phyloP scores from a whole-genome alignment of 1,140 invertebrate species.

The Hetaerina americana region DNA sequence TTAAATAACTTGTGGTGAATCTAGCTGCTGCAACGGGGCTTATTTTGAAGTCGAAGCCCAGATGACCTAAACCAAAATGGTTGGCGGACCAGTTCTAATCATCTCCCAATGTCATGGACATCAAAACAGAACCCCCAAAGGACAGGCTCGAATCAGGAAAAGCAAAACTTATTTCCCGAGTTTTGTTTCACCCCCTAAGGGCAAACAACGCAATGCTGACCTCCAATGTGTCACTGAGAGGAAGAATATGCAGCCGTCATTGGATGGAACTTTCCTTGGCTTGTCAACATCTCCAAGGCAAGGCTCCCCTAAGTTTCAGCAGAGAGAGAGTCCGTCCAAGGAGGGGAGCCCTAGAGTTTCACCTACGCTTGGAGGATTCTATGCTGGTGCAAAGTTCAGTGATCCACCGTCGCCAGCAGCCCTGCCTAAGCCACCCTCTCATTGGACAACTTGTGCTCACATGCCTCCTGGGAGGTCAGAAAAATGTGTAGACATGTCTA shows the following conservation, averaged over 20 bases:
- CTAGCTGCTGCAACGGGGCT: background rate
- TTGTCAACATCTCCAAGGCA: background rate
- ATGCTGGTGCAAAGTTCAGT: constrained; percentile 47
- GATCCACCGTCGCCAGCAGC: constrained; percentile 43
- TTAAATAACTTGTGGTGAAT: background rate
- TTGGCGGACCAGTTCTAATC: background rate
- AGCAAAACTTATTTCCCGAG: background rate
- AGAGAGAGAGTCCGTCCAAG: background rate
- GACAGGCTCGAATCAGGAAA: background rate
- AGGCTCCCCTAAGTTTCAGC: background rate
- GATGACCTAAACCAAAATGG: background rate
- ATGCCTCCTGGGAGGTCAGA: constrained; percentile 8
- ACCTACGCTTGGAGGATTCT: constrained; percentile 35
- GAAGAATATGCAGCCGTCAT: background rate
- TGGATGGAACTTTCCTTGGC: background rate
- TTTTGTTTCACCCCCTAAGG: background rate
- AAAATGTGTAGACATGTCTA: background rate
- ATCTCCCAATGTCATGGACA: background rate
- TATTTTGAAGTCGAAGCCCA: background rate
- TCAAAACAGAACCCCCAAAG: background rate
- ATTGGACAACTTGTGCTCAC: constrained; percentile 31
- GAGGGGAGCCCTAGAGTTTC: constrained; percentile 12
- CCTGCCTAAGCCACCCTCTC: constrained; percentile 42
- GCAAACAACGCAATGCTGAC: background rate
- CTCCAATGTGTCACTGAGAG: background rate